These are phyloP conservation scores for Brotula barbata DNA, from an alignment of 2,797 vertebrate genomes.

Conservation along the genomic window DNA sequence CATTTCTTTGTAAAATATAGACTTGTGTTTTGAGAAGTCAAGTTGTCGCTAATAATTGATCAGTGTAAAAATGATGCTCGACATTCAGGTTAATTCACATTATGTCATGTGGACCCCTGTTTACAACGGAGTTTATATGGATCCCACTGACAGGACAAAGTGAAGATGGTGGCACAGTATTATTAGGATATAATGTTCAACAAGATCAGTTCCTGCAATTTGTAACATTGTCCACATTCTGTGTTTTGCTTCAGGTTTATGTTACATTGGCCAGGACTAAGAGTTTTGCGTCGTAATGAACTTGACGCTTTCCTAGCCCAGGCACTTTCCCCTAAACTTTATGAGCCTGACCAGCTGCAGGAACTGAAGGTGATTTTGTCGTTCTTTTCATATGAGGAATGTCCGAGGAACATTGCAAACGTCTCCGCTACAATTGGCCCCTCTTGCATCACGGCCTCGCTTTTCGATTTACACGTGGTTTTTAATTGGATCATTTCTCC, in stretches of 20 bases:
- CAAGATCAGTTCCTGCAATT: conserved; percentile 41
- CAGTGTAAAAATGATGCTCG: too few species aligned
- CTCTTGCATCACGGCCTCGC: too few species aligned
- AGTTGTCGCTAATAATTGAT: too few species aligned
- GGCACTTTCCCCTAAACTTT: conserved; percentile 95
- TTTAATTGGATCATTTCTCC: too few species aligned
- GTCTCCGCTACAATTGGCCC: too few species aligned
- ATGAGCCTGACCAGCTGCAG: conserved; percentile 97
- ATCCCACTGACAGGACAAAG: too few species aligned
- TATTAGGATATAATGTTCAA: conserved; percentile 5
- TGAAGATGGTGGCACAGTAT: conserved; percentile 6
- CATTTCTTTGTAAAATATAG: too few species aligned
- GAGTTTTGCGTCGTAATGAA: conserved; percentile 94
- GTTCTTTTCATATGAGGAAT: conserved; percentile 58
- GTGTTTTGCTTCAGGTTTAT: conserved; percentile 88
- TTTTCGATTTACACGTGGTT: too few species aligned
- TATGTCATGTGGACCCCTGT: too few species aligned
- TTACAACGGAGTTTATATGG: too few species aligned
- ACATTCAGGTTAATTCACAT: too few species aligned
- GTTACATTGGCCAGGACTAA: conserved; percentile 96
- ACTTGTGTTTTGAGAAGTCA: too few species aligned
- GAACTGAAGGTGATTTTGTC: conserved; percentile 91
- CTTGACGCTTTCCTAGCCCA: conserved; percentile 97
- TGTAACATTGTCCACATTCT: conserved; percentile 70
- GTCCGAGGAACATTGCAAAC: conserved; percentile 49